These are phyloP conservation scores for Lucifuga dentata DNA, from an alignment of 2,113 vertebrate species.

Conservation along the genomic window DNA sequence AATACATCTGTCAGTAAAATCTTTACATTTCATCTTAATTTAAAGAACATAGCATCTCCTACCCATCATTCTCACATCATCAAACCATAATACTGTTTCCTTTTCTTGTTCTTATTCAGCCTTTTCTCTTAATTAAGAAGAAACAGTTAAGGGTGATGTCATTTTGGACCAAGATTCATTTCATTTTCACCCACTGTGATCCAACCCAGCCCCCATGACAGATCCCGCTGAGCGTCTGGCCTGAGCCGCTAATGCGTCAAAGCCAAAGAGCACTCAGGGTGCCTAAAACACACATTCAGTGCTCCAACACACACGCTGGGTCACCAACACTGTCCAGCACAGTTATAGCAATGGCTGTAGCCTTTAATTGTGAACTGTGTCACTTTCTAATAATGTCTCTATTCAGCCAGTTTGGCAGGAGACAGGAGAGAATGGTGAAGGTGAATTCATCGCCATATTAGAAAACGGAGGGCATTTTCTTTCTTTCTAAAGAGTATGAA, in stretches of 20 bases:
- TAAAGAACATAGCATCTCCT: slow-evolving; percentile 56
- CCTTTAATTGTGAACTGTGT: neutral
- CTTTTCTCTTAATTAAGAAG: slow-evolving; percentile 28
- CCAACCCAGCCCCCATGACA: slow-evolving; percentile 39
- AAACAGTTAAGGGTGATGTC: slow-evolving; percentile 31
- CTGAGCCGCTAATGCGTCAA: slow-evolving; percentile 40
- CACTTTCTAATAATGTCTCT: slow-evolving; percentile 26
- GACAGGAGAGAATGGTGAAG: too few relatives aligned
- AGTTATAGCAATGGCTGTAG: slow-evolving; percentile 20
- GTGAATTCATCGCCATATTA: slow-evolving; percentile 6
- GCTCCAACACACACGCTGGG: slow-evolving; percentile 43
- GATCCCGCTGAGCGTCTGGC: slow-evolving; percentile 51
- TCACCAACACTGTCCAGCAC: slow-evolving; percentile 12
- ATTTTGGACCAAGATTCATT: slow-evolving; percentile 28
- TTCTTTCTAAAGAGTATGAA: slow-evolving; percentile 9
- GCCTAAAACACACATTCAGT: slow-evolving; percentile 36
- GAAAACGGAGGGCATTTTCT: neutral
- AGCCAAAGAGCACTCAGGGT: slow-evolving; percentile 40
- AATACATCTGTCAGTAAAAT: slow-evolving; percentile 58
- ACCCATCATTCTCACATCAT: slow-evolving; percentile 30
- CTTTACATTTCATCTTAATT: slow-evolving; percentile 60
- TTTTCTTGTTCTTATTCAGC: slow-evolving; percentile 19
- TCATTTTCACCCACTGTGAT: slow-evolving; percentile 44
- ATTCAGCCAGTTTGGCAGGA: slow-evolving; percentile 34
- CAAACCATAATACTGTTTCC: slow-evolving; percentile 30